Evolutionary conservation across 2,888 invertebrate genomes (phyloP).

Genomic region (Xestia rhomboidea): DNA sequence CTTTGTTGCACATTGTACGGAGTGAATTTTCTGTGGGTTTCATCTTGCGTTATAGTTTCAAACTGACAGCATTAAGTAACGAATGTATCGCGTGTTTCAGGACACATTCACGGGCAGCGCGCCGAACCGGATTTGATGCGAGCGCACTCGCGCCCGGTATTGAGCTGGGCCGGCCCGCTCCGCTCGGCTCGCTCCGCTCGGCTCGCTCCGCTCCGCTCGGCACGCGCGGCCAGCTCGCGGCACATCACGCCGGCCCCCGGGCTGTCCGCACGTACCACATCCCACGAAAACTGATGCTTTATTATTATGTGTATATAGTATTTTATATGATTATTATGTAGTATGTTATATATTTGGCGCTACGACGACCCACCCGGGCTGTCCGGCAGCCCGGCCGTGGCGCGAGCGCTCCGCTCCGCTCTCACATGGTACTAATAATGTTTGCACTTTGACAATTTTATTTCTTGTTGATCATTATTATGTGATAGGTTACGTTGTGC

Average conservation of each 20-base stretch:
- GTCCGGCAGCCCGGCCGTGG: conserved; percentile 46
- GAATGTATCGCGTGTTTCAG: conserved; percentile 69
- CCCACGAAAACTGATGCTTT: conserved; percentile 68
- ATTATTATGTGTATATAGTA: conserved; percentile 82
- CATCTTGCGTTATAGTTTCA: not conserved
- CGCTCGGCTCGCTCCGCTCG: conserved; percentile 28
- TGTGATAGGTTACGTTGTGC: conserved; percentile 69
- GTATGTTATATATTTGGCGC: conserved; percentile 73
- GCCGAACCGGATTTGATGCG: conserved; percentile 87
- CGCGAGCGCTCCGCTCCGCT: conserved; percentile 57
- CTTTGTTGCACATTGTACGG: not conserved
- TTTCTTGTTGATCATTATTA: conserved; percentile 74
- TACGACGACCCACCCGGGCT: conserved; percentile 66
- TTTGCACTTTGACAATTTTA: conserved; percentile 76
- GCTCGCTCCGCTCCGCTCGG: conserved; percentile 39
- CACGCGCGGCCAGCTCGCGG: conserved; percentile 43
- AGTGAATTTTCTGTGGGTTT: not conserved
- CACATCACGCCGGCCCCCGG: conserved; percentile 45
- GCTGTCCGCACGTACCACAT: conserved; percentile 60
- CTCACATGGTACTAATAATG: conserved; percentile 66
- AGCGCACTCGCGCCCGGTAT: conserved; percentile 69
- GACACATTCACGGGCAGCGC: conserved; percentile 83
- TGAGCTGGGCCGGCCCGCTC: conserved; percentile 69
- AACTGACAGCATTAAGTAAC: not conserved
- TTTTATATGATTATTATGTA: conserved; percentile 78